These are phyloP conservation scores for Mobula hypostoma DNA, from an alignment of 2,113 vertebrate species.

Conservation along the genomic window DNA sequence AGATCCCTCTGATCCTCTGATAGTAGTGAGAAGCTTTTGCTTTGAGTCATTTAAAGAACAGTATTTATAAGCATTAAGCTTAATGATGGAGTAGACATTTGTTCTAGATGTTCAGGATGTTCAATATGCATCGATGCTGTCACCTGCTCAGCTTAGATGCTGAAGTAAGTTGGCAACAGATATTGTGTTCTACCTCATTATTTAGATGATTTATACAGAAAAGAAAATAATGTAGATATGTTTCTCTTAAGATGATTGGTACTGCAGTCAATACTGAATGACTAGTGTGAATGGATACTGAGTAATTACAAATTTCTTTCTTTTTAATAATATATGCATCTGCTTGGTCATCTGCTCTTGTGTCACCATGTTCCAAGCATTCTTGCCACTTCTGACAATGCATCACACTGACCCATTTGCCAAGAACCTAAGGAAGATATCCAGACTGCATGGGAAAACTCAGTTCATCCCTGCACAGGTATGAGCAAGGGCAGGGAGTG, in stretches of 20 bases:
- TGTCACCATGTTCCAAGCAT: not conserved
- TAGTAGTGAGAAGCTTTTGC: too few relatives aligned
- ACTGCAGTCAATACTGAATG: not conserved
- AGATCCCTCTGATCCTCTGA: too few relatives aligned
- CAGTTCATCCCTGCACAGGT: not conserved
- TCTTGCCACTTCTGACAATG: not conserved
- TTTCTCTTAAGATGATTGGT: not conserved
- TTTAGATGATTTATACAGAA: not conserved
- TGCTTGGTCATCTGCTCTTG: not conserved
- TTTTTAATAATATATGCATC: not conserved
- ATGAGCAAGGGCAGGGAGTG: not conserved
- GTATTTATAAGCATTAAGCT: too few relatives aligned
- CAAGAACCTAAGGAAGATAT: not conserved
- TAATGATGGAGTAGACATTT: too few relatives aligned
- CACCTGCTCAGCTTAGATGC: too few relatives aligned
- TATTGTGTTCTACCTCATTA: not conserved
- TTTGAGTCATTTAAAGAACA: too few relatives aligned
- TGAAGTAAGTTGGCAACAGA: too few relatives aligned
- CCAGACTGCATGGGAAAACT: not conserved
- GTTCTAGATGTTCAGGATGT: too few relatives aligned
- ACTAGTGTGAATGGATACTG: not conserved
- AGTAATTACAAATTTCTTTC: not conserved
- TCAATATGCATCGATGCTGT: too few relatives aligned
- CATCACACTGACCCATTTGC: not conserved
- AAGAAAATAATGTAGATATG: not conserved